These are phyloP conservation scores for Myotis myotis DNA, from an alignment of 2,797 vertebrate species.

Conservation along the genomic window DNA sequence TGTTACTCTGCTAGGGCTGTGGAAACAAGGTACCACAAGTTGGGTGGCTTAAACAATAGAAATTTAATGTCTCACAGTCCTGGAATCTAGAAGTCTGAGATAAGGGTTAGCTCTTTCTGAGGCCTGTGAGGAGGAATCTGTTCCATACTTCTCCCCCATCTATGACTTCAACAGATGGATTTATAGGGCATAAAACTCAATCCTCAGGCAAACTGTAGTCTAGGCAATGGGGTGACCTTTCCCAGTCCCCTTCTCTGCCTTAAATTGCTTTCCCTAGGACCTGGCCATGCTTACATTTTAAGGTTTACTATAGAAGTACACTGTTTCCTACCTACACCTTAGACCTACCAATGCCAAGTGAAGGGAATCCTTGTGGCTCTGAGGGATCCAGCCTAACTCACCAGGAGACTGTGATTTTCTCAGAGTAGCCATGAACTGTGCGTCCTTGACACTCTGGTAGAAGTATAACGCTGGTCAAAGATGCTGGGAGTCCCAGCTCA, in stretches of 20 bases:
- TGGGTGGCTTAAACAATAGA: not conserved
- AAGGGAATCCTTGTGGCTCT: not conserved
- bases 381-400: not conserved
- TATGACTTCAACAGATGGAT: not conserved
- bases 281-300: not conserved
- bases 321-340: not conserved
- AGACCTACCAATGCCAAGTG: not conserved
- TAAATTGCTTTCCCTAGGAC: not conserved
- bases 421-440: not conserved
- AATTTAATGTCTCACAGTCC: not conserved
- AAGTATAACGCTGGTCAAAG: not conserved
- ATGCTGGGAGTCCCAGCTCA: not conserved
- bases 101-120: not conserved
- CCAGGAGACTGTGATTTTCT: not conserved
- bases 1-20: not conserved
- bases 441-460: not conserved
- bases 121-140: not conserved
- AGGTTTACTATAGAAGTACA: not conserved
- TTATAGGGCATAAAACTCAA: not conserved
- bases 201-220: not conserved
- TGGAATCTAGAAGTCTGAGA: not conserved
- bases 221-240: not conserved
- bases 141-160: not conserved
- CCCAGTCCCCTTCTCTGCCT: not conserved
- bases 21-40: not conserved